Evolutionary conservation across 2,888 invertebrate species (phyloP).

Genomic region (Drosophila engyochracea): DNA sequence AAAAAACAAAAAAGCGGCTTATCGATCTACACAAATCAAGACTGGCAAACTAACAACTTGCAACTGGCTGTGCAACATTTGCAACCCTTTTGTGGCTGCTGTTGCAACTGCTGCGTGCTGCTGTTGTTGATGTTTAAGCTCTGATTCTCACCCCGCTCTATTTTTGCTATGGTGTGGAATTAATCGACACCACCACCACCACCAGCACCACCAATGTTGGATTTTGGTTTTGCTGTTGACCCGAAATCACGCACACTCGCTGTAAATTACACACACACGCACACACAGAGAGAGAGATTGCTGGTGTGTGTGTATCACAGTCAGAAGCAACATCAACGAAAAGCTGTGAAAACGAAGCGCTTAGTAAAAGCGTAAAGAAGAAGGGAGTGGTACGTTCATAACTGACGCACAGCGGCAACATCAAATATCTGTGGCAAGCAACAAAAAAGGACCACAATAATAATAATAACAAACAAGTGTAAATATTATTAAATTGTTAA

Average conservation of each 20-base stretch:
- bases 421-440: slow-evolving; percentile 64
- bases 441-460: slow-evolving; percentile 34
- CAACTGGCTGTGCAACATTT: slow-evolving; percentile 1
- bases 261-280: slow-evolving; percentile 70
- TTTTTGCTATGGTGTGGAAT: slow-evolving; percentile 25
- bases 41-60: slow-evolving; percentile 2
- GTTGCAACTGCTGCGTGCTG: neutral
- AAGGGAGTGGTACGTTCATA: slow-evolving; percentile 86
- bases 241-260: slow-evolving; percentile 79
- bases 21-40: slow-evolving; percentile 57
- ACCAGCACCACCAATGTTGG: slow-evolving; percentile 39
- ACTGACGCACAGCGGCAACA: slow-evolving; percentile 85
- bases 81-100: slow-evolving; percentile 27
- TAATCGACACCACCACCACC: slow-evolving; percentile 47
- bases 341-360: slow-evolving; percentile 73
- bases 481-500: slow-evolving; percentile 29
- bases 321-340: slow-evolving; percentile 48
- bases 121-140: slow-evolving; percentile 2
- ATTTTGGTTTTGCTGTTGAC: slow-evolving; percentile 59
- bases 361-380: slow-evolving; percentile 78
- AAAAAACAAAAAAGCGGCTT: slow-evolving; percentile 33
- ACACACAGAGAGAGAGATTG: neutral
- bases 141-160: slow-evolving; percentile 25
- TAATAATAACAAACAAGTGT: slow-evolving; percentile 34
- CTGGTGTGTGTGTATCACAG: slow-evolving; percentile 42